Evolutionary conservation across 2,888 invertebrate genomes (phyloP).

Genomic region (Danaus chrysippus): DNA sequence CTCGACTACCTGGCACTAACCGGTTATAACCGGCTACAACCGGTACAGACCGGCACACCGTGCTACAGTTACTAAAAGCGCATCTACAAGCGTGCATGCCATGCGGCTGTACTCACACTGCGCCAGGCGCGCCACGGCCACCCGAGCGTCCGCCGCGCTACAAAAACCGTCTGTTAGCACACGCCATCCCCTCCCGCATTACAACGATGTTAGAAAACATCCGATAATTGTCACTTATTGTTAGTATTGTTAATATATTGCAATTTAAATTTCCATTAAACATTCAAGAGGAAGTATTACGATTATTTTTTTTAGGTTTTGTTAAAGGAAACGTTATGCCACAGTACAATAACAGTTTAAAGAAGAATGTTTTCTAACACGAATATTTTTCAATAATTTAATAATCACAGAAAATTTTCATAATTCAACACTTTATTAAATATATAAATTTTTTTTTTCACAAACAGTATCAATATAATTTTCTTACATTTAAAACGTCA

Average conservation of each 20-base stretch:
- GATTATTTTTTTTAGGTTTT: no score
- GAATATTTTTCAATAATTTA: conserved; percentile 10
- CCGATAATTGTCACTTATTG: neutral
- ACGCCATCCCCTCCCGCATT: conserved; percentile 11
- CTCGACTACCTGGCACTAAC: conserved; percentile 29
- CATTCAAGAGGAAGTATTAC: no score
- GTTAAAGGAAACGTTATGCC: conserved; percentile 17
- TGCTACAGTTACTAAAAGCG: conserved; percentile 17
- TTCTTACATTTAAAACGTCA: conserved; percentile 39
- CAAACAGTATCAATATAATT: conserved; percentile 44
- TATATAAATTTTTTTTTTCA: conserved; percentile 37
- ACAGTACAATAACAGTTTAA: conserved; percentile 4
- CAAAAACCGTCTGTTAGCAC: conserved; percentile 47
- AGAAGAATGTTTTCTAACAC: conserved; percentile 14
- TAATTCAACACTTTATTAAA: conserved; percentile 49
- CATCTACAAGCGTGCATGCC: conserved; percentile 21
- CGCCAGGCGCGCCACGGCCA: conserved; percentile 93
- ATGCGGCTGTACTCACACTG: conserved; percentile 88
- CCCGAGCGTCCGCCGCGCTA: conserved; percentile 84
- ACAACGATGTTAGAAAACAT: conserved; percentile 17
- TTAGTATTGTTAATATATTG: neutral
- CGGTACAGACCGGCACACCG: conserved; percentile 2
- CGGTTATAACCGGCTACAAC: conserved; percentile 16
- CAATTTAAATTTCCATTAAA: no score
- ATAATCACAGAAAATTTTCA: conserved; percentile 34